Percentiles rank a stretch among this genome's conserved stretches.
phyloP scores from a whole-genome alignment of 2,888 invertebrate species.

The Fissipunctia ypsillon region DNA sequence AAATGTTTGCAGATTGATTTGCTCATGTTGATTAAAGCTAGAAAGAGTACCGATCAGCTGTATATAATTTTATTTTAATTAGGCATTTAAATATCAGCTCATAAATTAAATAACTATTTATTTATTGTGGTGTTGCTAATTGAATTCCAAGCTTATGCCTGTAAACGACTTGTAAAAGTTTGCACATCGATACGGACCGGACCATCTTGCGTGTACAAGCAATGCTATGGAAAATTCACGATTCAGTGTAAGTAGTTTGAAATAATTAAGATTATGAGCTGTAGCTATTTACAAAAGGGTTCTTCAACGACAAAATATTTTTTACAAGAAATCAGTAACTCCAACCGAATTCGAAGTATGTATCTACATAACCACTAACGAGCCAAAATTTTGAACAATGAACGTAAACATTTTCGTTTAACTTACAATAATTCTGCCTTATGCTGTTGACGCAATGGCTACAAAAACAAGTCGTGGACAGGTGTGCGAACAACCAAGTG shows the following conservation, averaged over 20 bases:
- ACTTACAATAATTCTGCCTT: conserved; percentile 5
- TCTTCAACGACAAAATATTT: background rate
- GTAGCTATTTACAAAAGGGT: background rate
- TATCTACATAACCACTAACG: conserved; percentile 1
- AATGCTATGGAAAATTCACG: background rate
- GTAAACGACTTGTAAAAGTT: background rate
- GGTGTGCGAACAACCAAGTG: conserved; percentile 81
- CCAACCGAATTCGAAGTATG: background rate
- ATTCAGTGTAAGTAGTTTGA: background rate
- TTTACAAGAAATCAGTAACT: background rate
- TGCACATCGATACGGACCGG: background rate
- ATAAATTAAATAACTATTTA: background rate
- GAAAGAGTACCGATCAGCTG: background rate
- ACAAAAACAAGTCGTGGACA: conserved; percentile 56
- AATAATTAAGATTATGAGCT: background rate
- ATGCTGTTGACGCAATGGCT: conserved; percentile 37
- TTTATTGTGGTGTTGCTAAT: background rate
- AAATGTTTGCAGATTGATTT: background rate
- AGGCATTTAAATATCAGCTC: background rate
- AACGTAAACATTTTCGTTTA: conserved; percentile 24
- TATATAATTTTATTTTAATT: background rate
- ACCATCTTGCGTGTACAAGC: background rate
- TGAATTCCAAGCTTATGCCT: background rate
- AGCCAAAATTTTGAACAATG: conserved; percentile 7
- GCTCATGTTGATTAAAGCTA: background rate